Percentiles rank a stretch among this genome's conserved stretches.
These are phyloP conservation scores for Nothocercus julius DNA, from an alignment of 2,113 vertebrate genomes.

Conservation along the genomic window DNA sequence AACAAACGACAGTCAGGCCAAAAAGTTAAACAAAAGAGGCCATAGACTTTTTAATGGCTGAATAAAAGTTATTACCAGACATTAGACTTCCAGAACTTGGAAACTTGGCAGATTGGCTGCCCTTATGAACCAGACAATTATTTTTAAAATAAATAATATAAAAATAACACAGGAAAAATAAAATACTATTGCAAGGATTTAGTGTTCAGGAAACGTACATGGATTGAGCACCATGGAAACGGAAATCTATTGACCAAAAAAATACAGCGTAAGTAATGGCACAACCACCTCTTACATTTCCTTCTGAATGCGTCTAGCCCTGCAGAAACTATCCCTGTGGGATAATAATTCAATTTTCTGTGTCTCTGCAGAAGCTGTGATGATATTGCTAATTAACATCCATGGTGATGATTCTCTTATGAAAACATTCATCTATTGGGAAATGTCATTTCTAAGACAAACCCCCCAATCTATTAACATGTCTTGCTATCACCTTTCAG, in stretches of 20 bases:
- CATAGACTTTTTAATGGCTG: background rate
- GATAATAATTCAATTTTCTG: slow-evolving; percentile 1
- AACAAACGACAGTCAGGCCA: background rate
- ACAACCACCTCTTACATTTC: background rate
- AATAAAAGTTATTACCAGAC: background rate
- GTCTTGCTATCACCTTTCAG: background rate
- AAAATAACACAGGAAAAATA: background rate
- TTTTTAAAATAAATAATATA: background rate
- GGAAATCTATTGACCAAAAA: background rate
- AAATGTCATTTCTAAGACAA: slow-evolving; percentile 21
- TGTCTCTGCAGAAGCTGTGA: slow-evolving; percentile 1
- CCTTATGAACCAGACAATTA: background rate
- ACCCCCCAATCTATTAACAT: background rate
- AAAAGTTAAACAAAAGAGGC: background rate
- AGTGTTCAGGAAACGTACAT: background rate
- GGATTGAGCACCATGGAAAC: background rate
- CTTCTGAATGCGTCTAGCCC: background rate
- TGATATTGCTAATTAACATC: slow-evolving; percentile 37
- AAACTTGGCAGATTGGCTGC: background rate
- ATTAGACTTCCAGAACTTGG: background rate
- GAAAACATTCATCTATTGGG: background rate
- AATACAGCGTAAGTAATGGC: background rate
- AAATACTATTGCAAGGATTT: background rate
- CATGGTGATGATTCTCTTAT: background rate
- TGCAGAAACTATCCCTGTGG: background rate